Percentiles rank a stretch among this genome's conserved stretches.
phyloP scores from a whole-genome alignment of 2,113 vertebrate genomes.

The Bubo bubo region DNA sequence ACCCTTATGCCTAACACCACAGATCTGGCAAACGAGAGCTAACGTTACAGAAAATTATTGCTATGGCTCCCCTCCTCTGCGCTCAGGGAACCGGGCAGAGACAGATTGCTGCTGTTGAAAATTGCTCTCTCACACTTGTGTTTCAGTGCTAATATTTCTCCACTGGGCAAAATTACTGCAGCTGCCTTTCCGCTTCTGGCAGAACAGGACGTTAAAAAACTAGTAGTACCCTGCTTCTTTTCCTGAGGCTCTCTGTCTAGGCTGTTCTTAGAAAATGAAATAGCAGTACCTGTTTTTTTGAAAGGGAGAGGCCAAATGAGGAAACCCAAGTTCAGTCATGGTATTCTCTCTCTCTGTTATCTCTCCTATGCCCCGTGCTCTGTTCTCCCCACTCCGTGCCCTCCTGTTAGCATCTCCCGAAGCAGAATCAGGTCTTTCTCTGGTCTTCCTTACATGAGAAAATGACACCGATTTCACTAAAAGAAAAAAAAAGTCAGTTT shows the following conservation, averaged over 20 bases:
- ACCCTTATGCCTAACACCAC: fast-evolving
- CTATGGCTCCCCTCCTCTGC: neutral
- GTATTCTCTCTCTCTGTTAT: neutral
- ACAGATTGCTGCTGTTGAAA: neutral
- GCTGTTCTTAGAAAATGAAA: neutral
- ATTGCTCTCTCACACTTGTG: fast-evolving
- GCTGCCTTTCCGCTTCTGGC: neutral
- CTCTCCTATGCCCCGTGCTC: neutral
- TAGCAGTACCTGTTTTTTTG: neutral
- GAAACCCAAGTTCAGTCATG: neutral
- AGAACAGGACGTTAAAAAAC: neutral
- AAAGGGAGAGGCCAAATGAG: neutral
- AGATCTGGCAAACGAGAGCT: neutral
- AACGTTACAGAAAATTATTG: neutral
- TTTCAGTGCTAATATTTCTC: neutral
- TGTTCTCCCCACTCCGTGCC: neutral
- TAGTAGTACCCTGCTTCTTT: neutral
- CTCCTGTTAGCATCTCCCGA: neutral
- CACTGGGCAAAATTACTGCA: neutral
- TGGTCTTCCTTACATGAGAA: neutral
- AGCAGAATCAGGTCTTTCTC: neutral
- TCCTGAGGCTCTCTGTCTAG: neutral
- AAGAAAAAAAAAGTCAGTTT: neutral
- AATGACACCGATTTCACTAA: fast-evolving
- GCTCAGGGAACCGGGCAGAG: neutral